These are phyloP conservation scores for Chitala chitala DNA, from an alignment of 2,113 vertebrate species.

Conservation along the genomic window DNA sequence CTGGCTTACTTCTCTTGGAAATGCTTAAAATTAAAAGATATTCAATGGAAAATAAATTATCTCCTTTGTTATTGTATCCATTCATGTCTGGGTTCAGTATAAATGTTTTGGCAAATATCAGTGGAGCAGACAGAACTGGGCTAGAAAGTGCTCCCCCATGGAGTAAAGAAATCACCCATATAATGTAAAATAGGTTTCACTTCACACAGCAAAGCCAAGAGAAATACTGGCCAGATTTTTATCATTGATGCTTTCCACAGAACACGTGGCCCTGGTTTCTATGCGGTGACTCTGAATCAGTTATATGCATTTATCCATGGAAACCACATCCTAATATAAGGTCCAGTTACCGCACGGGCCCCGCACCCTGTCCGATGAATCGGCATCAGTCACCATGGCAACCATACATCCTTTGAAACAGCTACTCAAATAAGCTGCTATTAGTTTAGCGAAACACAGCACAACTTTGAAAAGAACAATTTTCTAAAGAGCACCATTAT, in stretches of 20 bases:
- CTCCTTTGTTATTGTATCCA: background rate
- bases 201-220: background rate
- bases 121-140: background rate
- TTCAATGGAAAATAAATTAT: conserved; percentile 7
- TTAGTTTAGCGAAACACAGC: too few species aligned
- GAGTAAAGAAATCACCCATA: conserved; percentile 6
- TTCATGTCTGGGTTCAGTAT: background rate
- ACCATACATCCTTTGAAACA: too few species aligned
- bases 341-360: background rate
- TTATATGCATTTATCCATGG: background rate
- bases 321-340: conserved; percentile 9
- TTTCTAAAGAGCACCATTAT: too few species aligned
- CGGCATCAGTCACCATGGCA: too few species aligned
- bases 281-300: background rate
- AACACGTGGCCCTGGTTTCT: background rate
- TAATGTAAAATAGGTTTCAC: background rate
- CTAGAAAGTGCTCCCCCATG: background rate
- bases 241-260: conserved; percentile 13
- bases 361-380: too few species aligned
- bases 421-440: too few species aligned
- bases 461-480: too few species aligned
- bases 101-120: conserved; percentile 2
- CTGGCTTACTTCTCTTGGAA: background rate
- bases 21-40: background rate
- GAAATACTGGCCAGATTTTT: conserved; percentile 21